Conservation (phyloP, 2,113 vertebrate genomes). For the Pomatostomus ruficeps region DNA sequence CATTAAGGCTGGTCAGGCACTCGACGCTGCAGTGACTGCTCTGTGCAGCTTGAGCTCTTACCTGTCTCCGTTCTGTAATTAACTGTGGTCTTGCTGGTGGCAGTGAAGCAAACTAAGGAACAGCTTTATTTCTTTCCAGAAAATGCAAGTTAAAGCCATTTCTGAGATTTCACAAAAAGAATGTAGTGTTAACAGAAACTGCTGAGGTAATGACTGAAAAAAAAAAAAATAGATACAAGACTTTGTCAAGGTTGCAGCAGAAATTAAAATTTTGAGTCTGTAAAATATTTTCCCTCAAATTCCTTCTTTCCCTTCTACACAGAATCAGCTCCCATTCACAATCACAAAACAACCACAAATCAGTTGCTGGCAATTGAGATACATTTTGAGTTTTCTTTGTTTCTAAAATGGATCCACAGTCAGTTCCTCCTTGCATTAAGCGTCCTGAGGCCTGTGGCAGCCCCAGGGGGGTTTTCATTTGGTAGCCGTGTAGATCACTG, state of each 20-base stretch:
- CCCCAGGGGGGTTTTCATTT: not conserved
- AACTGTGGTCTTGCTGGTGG: conserved; percentile 71
- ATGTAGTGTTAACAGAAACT: not conserved
- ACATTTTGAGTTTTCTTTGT: not conserved
- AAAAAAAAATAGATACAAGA: fast-evolving
- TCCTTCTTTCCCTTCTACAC: not conserved
- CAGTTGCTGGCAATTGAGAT: not conserved
- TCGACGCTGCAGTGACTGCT: conserved; percentile 38
- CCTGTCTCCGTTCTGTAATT: conserved; percentile 71
- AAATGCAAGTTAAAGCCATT: conserved; percentile 74
- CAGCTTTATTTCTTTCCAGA: conserved; percentile 76
- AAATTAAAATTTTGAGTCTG: not conserved
- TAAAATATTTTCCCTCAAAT: not conserved
- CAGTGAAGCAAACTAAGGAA: conserved; percentile 76
- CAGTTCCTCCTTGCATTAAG: not conserved
- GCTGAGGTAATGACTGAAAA: not conserved
- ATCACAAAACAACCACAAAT: not conserved
- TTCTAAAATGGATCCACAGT: not conserved
- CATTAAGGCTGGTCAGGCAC: not conserved
- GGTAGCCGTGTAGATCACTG: not conserved
- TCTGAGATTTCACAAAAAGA: conserved; percentile 52
- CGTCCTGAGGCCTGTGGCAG: not conserved
- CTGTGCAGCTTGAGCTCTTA: conserved; percentile 61
- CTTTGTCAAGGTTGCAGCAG: not conserved
- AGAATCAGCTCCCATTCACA: not conserved